These are phyloP conservation scores for Harpalus rubripes DNA, from an alignment of 2,888 invertebrate genomes.

Conservation along the genomic window DNA sequence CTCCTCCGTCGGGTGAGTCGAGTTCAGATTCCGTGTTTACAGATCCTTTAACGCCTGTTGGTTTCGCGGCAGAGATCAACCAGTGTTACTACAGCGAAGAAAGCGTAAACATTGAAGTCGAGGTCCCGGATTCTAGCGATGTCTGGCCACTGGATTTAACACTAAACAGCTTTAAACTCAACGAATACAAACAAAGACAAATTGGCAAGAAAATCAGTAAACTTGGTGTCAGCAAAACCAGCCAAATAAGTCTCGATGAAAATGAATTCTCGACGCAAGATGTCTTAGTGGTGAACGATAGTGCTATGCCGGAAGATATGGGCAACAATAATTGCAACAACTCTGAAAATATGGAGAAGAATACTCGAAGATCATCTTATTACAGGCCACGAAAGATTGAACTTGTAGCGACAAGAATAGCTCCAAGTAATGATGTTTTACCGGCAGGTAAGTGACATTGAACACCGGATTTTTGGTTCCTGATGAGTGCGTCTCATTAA, in stretches of 20 bases:
- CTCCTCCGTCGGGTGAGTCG: conserved; percentile 80
- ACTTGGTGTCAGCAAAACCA: conserved; percentile 76
- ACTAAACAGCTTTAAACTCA: conserved; percentile 76
- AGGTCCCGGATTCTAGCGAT: conserved; percentile 68
- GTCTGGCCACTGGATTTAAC: conserved; percentile 71
- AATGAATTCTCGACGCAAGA: conserved; percentile 70
- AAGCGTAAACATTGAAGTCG: conserved; percentile 76
- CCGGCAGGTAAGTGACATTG: conserved; percentile 50
- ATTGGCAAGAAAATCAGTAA: conserved; percentile 75
- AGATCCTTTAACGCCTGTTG: conserved; percentile 82
- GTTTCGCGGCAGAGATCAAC: conserved; percentile 81
- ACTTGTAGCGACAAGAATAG: conserved; percentile 60
- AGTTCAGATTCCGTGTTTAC: conserved; percentile 88
- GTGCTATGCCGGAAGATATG: conserved; percentile 48
- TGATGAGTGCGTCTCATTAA: conserved; percentile 21
- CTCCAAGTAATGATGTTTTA: conserved; percentile 47
- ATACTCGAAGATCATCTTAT: conserved; percentile 8
- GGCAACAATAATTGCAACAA: conserved; percentile 29
- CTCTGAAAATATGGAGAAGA: not conserved
- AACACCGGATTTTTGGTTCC: conserved; percentile 8
- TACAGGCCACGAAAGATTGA: conserved; percentile 63
- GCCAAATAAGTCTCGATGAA: conserved; percentile 76
- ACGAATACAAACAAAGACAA: conserved; percentile 74
- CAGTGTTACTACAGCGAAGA: conserved; percentile 83
- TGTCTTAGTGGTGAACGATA: conserved; percentile 26